Base-by-base conservation (phyloP, 2,113 vertebrate species). In the Equus przewalskii region DNA sequence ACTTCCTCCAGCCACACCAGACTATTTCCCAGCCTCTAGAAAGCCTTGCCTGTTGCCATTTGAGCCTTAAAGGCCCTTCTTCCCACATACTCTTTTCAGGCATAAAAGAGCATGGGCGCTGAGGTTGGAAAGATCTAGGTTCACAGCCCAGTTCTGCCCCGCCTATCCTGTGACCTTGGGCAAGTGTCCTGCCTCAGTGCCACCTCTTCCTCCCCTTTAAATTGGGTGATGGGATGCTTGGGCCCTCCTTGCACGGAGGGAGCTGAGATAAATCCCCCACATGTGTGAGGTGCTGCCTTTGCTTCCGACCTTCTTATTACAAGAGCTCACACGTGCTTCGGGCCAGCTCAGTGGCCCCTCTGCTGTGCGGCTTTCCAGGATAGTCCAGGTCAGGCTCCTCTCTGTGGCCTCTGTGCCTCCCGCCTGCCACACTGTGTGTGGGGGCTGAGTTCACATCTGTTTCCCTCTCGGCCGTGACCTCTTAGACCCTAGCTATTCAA, bases 271-370 rank as follows among this genome's bases (percentile, higher is more conserved):
- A 73, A 7, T 10, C 6, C 44, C 36, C 33, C 16, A 1, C 36
- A 24, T 24, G 1, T 24, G 2, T 58, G 10, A 72, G 22, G 13
- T 41, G 26, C 24, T 30, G 46, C 65, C 46, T 51, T 67, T 33
- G 30, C 56, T 30, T 51, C n/a, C 1, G 0, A 56, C 62, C 13
- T 15, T 10, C 7, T 19, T 10, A 12, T 16, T 33, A 30, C 13
- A 18, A 22, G 56, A 33, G 22, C 72, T 18, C n/a, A 26, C 18
- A 1, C 0, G 0, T 19, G 33, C n/a, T 28, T 6, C 4, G 0
- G 26, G 46, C 54, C 44, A 78, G 76, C 30, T 26, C 69, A n/a
- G 19, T 4, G 21, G 51, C 9, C 19, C 60, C 72, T 10, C 46
- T 15, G 51, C 60, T 44, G 15, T 28, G 28, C 26, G 49, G 19